Base-by-base conservation (phyloP, 2,888 invertebrate species). In the Scrobipalpa costella region DNA sequence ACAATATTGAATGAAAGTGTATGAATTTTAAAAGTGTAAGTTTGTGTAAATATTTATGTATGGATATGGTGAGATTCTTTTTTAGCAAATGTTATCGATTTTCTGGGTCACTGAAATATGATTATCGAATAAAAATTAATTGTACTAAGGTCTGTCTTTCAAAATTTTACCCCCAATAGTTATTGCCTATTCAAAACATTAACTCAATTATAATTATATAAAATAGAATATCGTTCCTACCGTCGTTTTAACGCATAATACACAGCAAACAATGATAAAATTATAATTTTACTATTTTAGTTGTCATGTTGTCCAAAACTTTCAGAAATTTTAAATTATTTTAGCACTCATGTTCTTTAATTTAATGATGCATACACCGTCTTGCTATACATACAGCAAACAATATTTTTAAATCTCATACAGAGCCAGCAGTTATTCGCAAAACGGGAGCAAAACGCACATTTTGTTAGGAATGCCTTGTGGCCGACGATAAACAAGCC, bases 91-190 rank as follows among this genome's bases (percentile, higher is more conserved):
- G 84, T 87, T 86, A 83, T 83, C 80, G 84, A 85, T 83, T 85
- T 78, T 85, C 79, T 81, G 77, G 76, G 70, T 73, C 75, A 77
- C 76, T 84, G 84, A 78, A 80, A 75, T 81, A 84, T 84, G 79
- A 85, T 81, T 84, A 85, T 86, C 80, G 80, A 85, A 84, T 86
- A 81, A 85, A 72, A 85, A 80, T 83, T 76, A 83, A 80, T 79
- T 81, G 80, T 80, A 81, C 77, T 77, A 78, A n/a, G 40, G 7
- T 50, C 11, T 7, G 11, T 21, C 7, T 52, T 40, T n/a, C 33
- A 49, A 49, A 27, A 36, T 55, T 52, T 11, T 2, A 21, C 21
- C 21, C 17, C 17, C 1, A 49, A 21, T 2, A 15, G 2, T 44
- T n/a, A 1, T n/a, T n/a, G n/a, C n/a, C n/a, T n/a, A n/a, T n/a